phyloP scores from a whole-genome alignment of 1,140 invertebrate genomes.

The Brachionus rotundiformis region DNA sequence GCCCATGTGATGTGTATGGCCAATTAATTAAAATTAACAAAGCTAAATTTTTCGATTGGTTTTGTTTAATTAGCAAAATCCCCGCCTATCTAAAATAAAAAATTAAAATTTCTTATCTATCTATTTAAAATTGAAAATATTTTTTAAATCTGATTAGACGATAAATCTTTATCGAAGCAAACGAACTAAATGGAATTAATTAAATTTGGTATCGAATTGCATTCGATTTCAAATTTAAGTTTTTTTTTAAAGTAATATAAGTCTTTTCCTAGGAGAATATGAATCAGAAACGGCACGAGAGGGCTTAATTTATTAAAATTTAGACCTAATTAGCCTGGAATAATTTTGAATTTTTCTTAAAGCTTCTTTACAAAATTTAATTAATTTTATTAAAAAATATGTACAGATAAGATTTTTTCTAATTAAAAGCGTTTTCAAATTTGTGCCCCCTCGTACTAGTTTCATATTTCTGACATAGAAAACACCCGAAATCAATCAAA shows the following conservation, averaged over 20 bases:
- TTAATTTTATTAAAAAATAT: conserved; percentile 45
- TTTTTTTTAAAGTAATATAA: background rate
- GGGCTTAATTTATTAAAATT: conserved; percentile 37
- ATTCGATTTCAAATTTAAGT: conserved; percentile 26
- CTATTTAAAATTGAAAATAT: conserved; percentile 12
- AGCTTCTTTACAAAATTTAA: conserved; percentile 43
- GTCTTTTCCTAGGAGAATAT: background rate
- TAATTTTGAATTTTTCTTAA: conserved; percentile 26
- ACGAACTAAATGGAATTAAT: conserved; percentile 2
- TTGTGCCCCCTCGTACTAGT: background rate
- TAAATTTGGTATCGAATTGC: conserved; percentile 38
- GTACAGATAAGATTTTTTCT: conserved; percentile 43
- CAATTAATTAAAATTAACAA: background rate
- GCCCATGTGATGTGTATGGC: background rate
- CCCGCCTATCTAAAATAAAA: background rate
- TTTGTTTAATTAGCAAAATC: background rate
- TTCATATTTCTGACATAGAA: conserved; percentile 21
- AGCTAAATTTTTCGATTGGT: background rate
- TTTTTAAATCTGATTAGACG: conserved; percentile 34
- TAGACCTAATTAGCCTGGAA: conserved; percentile 39
- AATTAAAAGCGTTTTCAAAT: conserved; percentile 33
- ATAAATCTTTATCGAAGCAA: conserved; percentile 34
- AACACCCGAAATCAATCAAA: conserved; percentile 29
- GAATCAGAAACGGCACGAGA: conserved; percentile 5
- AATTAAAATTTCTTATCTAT: conserved; percentile 18